Percentiles rank a stretch among this genome's conserved stretches.
These are phyloP conservation scores for Fopius arisanus DNA, from an alignment of 1,140 invertebrate species.

Conservation along the genomic window DNA sequence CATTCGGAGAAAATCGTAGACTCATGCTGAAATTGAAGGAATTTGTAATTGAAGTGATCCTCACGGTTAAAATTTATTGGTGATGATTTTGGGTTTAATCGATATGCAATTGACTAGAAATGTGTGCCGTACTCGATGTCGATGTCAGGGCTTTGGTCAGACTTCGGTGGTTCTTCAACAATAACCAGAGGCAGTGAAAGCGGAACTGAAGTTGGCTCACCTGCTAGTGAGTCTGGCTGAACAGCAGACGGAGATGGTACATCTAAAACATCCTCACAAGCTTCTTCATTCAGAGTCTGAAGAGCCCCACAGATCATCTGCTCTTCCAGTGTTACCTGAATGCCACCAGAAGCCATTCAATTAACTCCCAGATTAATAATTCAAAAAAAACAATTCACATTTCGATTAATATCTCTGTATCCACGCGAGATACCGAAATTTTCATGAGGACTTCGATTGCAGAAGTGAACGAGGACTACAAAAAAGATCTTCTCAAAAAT, in stretches of 20 bases:
- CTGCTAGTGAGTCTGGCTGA: conserved; percentile 58
- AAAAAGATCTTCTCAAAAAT: too few relatives aligned
- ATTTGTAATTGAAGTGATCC: too few relatives aligned
- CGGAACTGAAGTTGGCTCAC: conserved; percentile 60
- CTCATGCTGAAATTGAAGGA: too few relatives aligned
- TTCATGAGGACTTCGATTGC: too few relatives aligned
- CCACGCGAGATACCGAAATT: too few relatives aligned
- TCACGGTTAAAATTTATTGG: too few relatives aligned
- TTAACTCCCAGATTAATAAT: neutral
- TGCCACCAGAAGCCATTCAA: neutral
- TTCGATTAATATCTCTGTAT: too few relatives aligned
- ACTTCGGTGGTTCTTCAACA: conserved; percentile 58
- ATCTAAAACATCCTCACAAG: conserved; percentile 83
- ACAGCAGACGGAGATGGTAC: conserved; percentile 56
- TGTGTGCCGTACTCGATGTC: conserved; percentile 49
- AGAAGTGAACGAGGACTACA: too few relatives aligned
- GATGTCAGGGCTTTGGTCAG: conserved; percentile 59
- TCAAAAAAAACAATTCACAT: neutral
- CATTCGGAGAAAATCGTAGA: too few relatives aligned
- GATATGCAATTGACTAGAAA: conserved; percentile 39
- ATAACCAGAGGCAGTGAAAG: conserved; percentile 63
- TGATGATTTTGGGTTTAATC: neutral
- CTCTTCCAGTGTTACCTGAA: conserved; percentile 88
- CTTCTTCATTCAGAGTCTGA: conserved; percentile 91
- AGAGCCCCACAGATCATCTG: conserved; percentile 93